Percentiles rank a stretch among this genome's conserved stretches.
phyloP scores from a whole-genome alignment of 2,797 vertebrate genomes.

The Protonibea diacanthus region DNA sequence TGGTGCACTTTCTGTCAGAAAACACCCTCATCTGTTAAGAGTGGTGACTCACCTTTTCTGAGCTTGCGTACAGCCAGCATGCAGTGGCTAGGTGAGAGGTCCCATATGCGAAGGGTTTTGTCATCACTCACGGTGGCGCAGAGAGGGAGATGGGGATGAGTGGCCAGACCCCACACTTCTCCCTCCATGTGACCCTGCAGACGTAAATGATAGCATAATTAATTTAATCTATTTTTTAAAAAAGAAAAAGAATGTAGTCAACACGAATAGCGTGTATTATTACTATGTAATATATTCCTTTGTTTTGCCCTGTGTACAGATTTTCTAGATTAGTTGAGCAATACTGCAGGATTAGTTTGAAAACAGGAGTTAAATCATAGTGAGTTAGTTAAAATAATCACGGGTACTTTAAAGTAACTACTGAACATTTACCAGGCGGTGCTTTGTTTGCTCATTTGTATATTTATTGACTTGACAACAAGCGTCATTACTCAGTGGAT shows the following conservation, averaged over 20 bases:
- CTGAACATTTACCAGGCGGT: too few relatives aligned
- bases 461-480: too few relatives aligned
- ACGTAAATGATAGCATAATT: slow-evolving; percentile 35
- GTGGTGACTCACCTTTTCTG: slow-evolving; percentile 93
- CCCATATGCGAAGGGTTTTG: slow-evolving; percentile 99
- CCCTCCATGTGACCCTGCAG: slow-evolving; percentile 98
- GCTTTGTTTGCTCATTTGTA: too few relatives aligned
- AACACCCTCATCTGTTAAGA: slow-evolving; percentile 20
- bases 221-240: not conserved
- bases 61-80: slow-evolving; percentile 99
- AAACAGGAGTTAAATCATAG: too few relatives aligned
- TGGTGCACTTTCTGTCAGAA: slow-evolving; percentile 27
- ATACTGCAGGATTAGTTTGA: not conserved
- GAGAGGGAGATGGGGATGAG: slow-evolving; percentile 97
- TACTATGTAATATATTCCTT: too few relatives aligned
- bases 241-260: not conserved
- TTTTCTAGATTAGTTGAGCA: too few relatives aligned
- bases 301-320: too few relatives aligned
- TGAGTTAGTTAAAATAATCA: too few relatives aligned
- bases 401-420: too few relatives aligned
- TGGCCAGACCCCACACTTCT: slow-evolving; percentile 98
- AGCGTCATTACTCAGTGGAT: too few relatives aligned
- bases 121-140: slow-evolving; percentile 99
- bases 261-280: not conserved
- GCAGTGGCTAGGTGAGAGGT: slow-evolving; percentile 99